Conservation (phyloP, 2,113 vertebrate species). For the Talpa occidentalis region DNA sequence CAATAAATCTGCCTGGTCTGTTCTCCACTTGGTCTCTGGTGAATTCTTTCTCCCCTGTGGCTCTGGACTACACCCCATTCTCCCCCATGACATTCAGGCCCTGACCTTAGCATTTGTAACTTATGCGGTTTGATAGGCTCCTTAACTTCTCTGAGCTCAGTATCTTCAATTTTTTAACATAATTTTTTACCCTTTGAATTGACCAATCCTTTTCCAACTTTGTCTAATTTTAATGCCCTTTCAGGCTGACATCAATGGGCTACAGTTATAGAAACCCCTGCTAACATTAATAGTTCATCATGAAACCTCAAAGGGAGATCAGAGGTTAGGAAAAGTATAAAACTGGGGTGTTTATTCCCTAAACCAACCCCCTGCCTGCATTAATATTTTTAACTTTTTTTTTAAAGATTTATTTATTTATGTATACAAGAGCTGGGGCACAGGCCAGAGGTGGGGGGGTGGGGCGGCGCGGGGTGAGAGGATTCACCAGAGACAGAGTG, state of each 20-base stretch:
- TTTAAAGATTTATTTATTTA: too few relatives aligned
- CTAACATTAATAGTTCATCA: background rate
- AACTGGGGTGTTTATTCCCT: background rate
- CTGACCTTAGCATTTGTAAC: background rate
- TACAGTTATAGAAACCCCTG: background rate
- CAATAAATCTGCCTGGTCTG: too few relatives aligned
- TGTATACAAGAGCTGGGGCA: too few relatives aligned
- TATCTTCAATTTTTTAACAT: background rate
- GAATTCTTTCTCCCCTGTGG: too few relatives aligned
- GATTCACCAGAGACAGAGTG: too few relatives aligned
- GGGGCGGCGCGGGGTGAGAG: too few relatives aligned
- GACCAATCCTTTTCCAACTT: background rate
- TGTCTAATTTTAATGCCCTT: background rate
- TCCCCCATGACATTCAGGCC: background rate
- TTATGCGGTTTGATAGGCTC: background rate
- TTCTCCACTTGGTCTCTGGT: too few relatives aligned
- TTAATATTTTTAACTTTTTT: background rate
- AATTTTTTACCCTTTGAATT: background rate
- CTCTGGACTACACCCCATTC: too few relatives aligned
- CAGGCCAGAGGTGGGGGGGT: too few relatives aligned
- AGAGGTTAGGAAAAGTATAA: background rate
- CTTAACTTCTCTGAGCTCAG: background rate
- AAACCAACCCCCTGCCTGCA: background rate
- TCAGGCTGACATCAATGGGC: background rate
- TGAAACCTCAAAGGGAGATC: background rate